Conservation (phyloP, 2,888 invertebrate genomes). For the Macaria notata region DNA sequence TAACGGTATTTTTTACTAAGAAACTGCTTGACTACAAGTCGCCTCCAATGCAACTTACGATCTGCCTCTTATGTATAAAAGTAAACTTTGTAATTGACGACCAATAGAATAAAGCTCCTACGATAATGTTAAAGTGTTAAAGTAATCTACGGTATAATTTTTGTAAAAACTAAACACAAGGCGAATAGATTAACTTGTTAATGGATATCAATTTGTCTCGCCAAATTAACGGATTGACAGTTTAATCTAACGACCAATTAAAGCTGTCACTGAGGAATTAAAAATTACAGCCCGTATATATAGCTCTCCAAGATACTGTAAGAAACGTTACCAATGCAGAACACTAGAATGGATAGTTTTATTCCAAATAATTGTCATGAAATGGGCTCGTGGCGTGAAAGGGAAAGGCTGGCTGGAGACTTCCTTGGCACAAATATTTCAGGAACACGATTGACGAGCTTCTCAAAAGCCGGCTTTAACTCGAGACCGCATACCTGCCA, state of each 20-base stretch:
- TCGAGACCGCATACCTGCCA: background rate
- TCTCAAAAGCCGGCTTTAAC: background rate
- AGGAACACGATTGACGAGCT: slow-evolving; percentile 14
- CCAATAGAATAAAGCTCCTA: no score
- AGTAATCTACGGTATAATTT: no score
- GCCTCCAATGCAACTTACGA: no score
- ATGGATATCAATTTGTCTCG: background rate
- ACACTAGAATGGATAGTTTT: slow-evolving; percentile 1
- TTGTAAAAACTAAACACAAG: no score
- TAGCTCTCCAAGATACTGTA: slow-evolving; percentile 6
- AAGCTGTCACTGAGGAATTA: background rate
- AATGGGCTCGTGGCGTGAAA: slow-evolving; percentile 12
- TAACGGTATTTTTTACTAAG: no score
- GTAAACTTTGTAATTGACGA: no score
- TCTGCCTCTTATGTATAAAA: no score
- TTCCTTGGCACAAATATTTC: slow-evolving; percentile 25
- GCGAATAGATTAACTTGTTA: no score
- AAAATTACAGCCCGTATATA: slow-evolving; percentile 2
- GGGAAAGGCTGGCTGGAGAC: background rate
- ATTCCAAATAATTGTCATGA: slow-evolving; percentile 13
- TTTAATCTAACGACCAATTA: background rate
- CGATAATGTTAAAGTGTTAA: no score
- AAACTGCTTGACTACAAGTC: no score
- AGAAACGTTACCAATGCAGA: background rate
- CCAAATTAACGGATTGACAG: background rate